These are phyloP conservation scores for Mustelus asterias DNA, from an alignment of 2,113 vertebrate genomes.

Conservation along the genomic window DNA sequence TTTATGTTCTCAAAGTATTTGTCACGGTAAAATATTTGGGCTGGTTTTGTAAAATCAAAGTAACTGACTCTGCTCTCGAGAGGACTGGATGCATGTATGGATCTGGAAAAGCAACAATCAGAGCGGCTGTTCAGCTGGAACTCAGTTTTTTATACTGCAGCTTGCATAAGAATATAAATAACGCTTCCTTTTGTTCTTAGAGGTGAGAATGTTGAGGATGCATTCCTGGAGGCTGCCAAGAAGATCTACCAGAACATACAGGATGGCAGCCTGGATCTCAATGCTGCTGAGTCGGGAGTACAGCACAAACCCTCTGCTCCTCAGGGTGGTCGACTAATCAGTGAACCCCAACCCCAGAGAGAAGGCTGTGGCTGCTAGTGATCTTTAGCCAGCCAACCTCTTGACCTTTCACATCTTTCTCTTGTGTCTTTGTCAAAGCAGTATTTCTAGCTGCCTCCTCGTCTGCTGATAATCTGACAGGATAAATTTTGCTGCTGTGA, in stretches of 20 bases:
- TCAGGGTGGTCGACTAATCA: constrained; percentile 82
- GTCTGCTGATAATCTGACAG: constrained; percentile 67
- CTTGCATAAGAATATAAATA: background rate
- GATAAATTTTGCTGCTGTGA: constrained; percentile 56
- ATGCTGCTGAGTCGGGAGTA: constrained; percentile 90
- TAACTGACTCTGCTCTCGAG: background rate
- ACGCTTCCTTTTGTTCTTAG: constrained; percentile 50
- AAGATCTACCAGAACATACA: constrained; percentile 99
- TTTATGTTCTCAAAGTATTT: background rate
- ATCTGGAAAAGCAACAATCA: background rate
- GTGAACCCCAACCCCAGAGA: constrained; percentile 83
- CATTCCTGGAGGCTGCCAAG: constrained; percentile 94
- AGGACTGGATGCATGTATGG: background rate
- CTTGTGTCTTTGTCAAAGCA: constrained; percentile 55
- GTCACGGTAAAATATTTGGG: background rate
- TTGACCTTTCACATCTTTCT: constrained; percentile 59
- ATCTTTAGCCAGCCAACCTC: constrained; percentile 46
- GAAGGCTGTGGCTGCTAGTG: constrained; percentile 97
- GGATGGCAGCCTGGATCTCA: constrained; percentile 94
- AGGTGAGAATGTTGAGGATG: constrained; percentile 94
- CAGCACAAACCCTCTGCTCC: constrained; percentile 94
- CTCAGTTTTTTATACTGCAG: background rate
- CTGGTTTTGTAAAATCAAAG: background rate
- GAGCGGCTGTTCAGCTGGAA: background rate
- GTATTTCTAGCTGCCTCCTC: constrained; percentile 56